Evolutionary conservation across 1,140 invertebrate genomes (phyloP).

Genomic region (Conopomorpha cramerella): DNA sequence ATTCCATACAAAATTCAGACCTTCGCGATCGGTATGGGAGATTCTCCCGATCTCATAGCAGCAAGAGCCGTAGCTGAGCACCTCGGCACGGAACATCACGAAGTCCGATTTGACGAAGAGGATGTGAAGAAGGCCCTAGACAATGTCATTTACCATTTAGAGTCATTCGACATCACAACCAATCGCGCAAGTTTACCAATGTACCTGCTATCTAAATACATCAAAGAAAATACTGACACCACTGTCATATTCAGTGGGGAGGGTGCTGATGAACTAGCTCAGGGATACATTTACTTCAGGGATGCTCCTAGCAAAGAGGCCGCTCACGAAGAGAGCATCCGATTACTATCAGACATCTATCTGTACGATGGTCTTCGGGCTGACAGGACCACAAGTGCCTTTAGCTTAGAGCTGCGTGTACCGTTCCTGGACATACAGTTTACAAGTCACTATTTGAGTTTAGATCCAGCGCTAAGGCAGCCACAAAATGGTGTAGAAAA

Average conservation of each 20-base stretch:
- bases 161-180: constrained; percentile 90
- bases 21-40: constrained; percentile 86
- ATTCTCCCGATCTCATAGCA: constrained; percentile 84
- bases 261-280: constrained; percentile 87
- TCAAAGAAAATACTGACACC: constrained; percentile 54
- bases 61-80: constrained; percentile 81
- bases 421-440: constrained; percentile 89
- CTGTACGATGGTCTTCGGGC: constrained; percentile 86
- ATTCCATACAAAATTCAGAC: constrained; percentile 77
- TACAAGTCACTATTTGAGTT: constrained; percentile 73
- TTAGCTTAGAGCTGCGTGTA: constrained; percentile 82
- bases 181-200: constrained; percentile 77
- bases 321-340: constrained; percentile 78
- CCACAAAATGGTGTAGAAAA: constrained; percentile 85
- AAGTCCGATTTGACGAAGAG: constrained; percentile 79
- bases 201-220: constrained; percentile 51
- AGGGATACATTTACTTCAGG: constrained; percentile 90
- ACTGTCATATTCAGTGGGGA: constrained; percentile 84
- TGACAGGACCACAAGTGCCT: constrained; percentile 82
- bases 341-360: constrained; percentile 66
- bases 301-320: constrained; percentile 75
- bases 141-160: constrained; percentile 83
- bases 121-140: constrained; percentile 77
- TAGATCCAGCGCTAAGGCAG: constrained; percentile 69
- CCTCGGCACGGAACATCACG: constrained; percentile 87